phyloP scores from a whole-genome alignment of 2,888 invertebrate genomes.

The Oscheius sp. region DNA sequence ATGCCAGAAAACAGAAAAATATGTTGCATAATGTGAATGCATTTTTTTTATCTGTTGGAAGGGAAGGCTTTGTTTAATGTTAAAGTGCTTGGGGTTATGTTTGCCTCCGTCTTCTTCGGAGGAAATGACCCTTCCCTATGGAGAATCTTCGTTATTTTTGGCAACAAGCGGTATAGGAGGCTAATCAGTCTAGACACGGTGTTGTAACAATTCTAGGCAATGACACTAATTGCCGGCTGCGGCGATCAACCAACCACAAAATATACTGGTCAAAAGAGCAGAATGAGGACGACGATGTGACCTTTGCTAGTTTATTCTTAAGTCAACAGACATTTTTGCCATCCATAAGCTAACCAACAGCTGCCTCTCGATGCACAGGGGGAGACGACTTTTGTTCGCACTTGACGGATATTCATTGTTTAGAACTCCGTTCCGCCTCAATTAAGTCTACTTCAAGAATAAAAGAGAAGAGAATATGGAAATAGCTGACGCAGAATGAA shows the following conservation, averaged over 20 bases:
- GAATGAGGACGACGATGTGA: not conserved
- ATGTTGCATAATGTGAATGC: no score
- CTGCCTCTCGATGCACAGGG: no score
- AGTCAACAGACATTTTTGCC: slow-evolving; percentile 18
- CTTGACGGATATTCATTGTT: no score
- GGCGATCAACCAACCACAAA: slow-evolving; percentile 23
- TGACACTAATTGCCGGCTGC: slow-evolving; percentile 27
- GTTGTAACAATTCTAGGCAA: slow-evolving; percentile 29
- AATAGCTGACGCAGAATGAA: no score
- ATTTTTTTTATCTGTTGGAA: not conserved
- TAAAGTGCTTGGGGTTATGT: slow-evolving; percentile 14
- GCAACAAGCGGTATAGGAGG: not conserved
- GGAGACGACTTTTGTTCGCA: slow-evolving; percentile 21
- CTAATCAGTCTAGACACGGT: slow-evolving; percentile 23
- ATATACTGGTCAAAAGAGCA: slow-evolving; percentile 2
- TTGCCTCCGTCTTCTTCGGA: slow-evolving; percentile 9
- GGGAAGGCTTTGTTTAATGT: slow-evolving; percentile 14
- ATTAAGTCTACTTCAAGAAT: no score
- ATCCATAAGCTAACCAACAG: slow-evolving; percentile 1
- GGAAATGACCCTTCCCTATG: slow-evolving; percentile 15
- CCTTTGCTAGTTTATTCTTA: slow-evolving; percentile 1
- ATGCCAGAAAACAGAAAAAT: not conserved
- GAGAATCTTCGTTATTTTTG: no score
- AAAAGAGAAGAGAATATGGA: no score
- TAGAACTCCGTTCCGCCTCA: no score